A percentile compares a stretch with the other conserved stretches of the same genome.
Evolutionary conservation across 2,797 vertebrate species (phyloP).

Genomic region (Rhinogobio ventralis): DNA sequence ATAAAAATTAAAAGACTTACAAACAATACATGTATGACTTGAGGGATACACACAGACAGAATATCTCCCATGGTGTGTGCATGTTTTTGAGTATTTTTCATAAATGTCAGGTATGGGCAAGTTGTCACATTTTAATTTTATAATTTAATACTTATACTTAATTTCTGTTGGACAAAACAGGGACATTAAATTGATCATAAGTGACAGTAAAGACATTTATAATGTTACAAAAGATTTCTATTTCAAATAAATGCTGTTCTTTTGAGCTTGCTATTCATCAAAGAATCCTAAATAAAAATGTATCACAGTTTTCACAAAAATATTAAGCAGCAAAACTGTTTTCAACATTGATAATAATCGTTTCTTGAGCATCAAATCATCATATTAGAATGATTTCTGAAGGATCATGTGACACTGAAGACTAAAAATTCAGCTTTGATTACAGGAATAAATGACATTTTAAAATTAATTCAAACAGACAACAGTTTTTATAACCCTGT

Average conservation of each 20-base stretch:
- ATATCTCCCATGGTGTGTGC: background rate
- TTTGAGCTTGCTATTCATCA: too few relatives aligned
- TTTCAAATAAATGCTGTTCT: too few relatives aligned
- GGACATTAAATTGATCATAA: too few relatives aligned
- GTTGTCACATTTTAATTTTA: background rate
- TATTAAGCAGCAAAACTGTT: background rate
- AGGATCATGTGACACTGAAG: background rate
- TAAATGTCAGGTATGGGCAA: background rate
- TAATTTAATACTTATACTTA: background rate
- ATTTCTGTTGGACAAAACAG: background rate
- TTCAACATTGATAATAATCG: too few relatives aligned
- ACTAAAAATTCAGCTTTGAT: background rate
- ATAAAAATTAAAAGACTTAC: conserved; percentile 4
- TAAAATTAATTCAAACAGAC: background rate
- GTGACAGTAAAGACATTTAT: too few relatives aligned
- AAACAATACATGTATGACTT: background rate
- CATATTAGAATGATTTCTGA: background rate
- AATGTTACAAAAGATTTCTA: too few relatives aligned
- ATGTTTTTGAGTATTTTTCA: background rate
- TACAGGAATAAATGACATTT: background rate
- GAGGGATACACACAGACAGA: background rate
- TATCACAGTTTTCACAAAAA: background rate
- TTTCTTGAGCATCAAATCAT: background rate
- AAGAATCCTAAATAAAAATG: too few relatives aligned
- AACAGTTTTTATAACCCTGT: background rate